Evolutionary conservation across 2,797 vertebrate species (phyloP), one percentile per base, ranked within the genome.

Genomic region (Alauda arvensis): DNA sequence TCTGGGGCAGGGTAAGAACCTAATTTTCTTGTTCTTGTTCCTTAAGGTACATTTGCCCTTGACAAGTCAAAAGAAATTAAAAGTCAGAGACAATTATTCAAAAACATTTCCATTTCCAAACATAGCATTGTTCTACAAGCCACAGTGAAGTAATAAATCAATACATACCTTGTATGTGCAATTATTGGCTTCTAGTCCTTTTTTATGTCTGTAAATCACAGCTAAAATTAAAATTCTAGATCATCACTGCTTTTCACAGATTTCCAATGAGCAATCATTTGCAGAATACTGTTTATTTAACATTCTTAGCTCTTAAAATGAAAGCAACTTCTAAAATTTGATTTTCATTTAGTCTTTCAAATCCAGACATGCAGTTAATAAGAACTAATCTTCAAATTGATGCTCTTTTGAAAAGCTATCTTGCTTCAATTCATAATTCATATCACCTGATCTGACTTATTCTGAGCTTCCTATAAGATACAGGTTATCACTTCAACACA

Each of bases 1-100:
- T 76, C 74, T 96, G 95, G 95, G 88, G 85, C 86, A 83, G 89
- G 94, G 94, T 96, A 95, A 95, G 94, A 46, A 61, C 14, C 28
- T 71, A 9, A 20, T 67, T 78, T 70, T 81, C 51, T 49, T 17
- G 2, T 60, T 74, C 28, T 61, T 87, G 16, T 69, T 83, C 19
- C 39, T 61, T 43, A 33, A 90, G 33, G 2, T 16, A 12, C 24
- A 31, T 51, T 80, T 67, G 18, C 13, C 48, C 3, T 70, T 74
- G 29, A 69, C 29, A 69, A 52, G 9, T 37, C 40, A 60, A 75
- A 90, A 40, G 12, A 77, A 78, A 63, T 31, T 61, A 33, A 24
- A 81, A 61, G 24, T 21, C 61, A 55, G 33, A 39, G 19, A 74
- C 0, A 0, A 45, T 65, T 61, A 56, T 42, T 81, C 39, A 61